Percentiles rank a stretch among this genome's conserved stretches.
Evolutionary conservation across 2,797 vertebrate species (phyloP).

Genomic region (Rhyacichthys aspro): DNA sequence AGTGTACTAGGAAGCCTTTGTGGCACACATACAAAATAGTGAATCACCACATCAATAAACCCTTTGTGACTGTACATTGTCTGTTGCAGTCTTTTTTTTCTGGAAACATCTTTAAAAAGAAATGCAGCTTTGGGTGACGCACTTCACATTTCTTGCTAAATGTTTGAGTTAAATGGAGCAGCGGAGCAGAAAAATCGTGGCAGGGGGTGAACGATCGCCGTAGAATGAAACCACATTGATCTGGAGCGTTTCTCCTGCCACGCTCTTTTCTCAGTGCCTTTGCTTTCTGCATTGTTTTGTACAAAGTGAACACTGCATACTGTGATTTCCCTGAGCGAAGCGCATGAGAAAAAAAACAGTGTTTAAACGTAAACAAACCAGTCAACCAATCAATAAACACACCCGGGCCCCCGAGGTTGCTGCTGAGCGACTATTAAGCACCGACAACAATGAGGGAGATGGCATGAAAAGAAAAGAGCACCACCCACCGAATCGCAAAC

Average conservation of each 20-base stretch:
- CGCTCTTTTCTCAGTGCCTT: constrained; percentile 33
- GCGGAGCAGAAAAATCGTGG: constrained; percentile 14
- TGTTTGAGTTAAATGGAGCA: constrained; percentile 1
- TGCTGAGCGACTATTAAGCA: constrained; percentile 51
- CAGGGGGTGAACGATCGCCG: constrained; percentile 25
- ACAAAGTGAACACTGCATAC: constrained; percentile 25
- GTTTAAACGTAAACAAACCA: constrained; percentile 67
- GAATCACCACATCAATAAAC: constrained; percentile 18
- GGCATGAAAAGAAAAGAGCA: constrained; percentile 26
- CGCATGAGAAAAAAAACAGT: constrained; percentile 16
- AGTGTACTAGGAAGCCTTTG: no score
- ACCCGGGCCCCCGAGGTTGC: constrained; percentile 26
- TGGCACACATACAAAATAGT: neutral
- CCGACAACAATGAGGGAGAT: constrained; percentile 30
- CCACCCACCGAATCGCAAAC: constrained; percentile 36
- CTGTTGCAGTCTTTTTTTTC: neutral
- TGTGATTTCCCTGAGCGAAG: constrained; percentile 54
- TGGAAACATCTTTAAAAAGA: constrained; percentile 1
- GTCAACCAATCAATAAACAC: constrained; percentile 65
- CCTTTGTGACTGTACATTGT: neutral
- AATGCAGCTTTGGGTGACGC: constrained; percentile 9
- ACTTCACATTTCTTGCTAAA: constrained; percentile 20
- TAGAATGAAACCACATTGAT: constrained; percentile 51
- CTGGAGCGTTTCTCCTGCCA: constrained; percentile 45
- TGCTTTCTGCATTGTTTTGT: constrained; percentile 24